Conservation (phyloP, 2,888 invertebrate genomes). For the Ceratothoa steindachneri region DNA sequence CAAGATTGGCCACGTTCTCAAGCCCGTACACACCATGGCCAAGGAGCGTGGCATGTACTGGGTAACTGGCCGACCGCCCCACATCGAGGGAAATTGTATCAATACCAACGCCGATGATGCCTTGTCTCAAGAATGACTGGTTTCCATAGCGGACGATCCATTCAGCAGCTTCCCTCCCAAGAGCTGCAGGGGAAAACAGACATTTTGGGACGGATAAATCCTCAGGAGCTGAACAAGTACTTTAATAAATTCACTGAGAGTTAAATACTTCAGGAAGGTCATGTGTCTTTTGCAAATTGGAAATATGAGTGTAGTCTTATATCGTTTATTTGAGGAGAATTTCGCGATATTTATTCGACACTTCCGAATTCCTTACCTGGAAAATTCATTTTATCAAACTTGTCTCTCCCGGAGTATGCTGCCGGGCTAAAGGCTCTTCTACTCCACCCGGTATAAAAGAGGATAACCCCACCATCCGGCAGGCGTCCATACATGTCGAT, state of each 20-base stretch:
- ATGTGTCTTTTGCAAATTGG: no score
- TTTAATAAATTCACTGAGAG: no score
- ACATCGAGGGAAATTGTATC: constrained; percentile 39
- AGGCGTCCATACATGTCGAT: constrained; percentile 31
- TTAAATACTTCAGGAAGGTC: no score
- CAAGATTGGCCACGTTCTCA: constrained; percentile 37
- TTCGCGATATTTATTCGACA: no score
- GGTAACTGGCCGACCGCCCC: constrained; percentile 28
- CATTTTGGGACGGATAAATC: no score
- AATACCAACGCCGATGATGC: constrained; percentile 32
- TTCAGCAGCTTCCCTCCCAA: constrained; percentile 26
- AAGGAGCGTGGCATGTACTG: constrained; percentile 20
- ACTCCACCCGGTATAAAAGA: constrained; percentile 41
- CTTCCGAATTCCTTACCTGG: no score
- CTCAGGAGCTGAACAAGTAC: no score
- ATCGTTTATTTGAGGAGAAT: no score
- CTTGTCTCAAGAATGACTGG: neutral
- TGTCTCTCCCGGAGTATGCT: constrained; percentile 32
- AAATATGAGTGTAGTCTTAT: no score
- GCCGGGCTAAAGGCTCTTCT: constrained; percentile 5
- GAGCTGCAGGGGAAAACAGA: constrained; percentile 15
- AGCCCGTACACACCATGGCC: constrained; percentile 26
- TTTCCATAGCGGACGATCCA: constrained; percentile 25
- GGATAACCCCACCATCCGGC: constrained; percentile 34
- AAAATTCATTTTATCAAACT: constrained; percentile 28